Evolutionary conservation across 1,140 invertebrate species (phyloP), one percentile per base, ranked within the genome.

Genomic region (Tribolium castaneum): DNA sequence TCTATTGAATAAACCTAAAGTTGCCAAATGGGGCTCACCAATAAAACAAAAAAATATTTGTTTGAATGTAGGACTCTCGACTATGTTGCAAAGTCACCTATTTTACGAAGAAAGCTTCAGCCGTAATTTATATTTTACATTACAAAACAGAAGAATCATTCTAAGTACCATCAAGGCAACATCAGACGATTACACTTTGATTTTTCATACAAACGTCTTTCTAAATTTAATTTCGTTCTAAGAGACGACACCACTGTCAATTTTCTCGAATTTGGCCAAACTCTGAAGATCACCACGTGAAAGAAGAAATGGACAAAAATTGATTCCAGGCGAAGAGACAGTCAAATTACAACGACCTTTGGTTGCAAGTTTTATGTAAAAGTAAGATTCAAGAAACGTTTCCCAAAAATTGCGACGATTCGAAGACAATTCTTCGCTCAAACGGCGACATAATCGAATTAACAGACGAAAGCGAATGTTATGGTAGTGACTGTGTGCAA

Each of bases 351-450:
- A 54, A 77, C 19, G 49, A 70, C 7, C 51, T 25, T 71, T 39
- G 54, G 16, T 0, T 56, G 75, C n/a, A 70, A 75, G 12, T 62
- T 75, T 16, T 77, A 19, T 75, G 72, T 72, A 9, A 75, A 72
- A 56, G 71, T 56, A 77, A 71, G 12, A 45, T 50, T 19, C 70
- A 14, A 6, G 73, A 12, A 14, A 12, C 13, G 1, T 56, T 35
- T 9, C 16, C 13, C 9, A 83, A 82, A 50, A 82, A 81, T 70
- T 70, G 71, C 49, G 78, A 83, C 75, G 82, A 81, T 34, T 78
- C 79, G 7, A 77, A 80, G 2, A 80, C 56, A 10, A 56, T 83
- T 22, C 34, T 81, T 1, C 79, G 75, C 59, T 74, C 79, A 13
- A 79, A 78, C 7, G 82, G 82, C 10, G 79, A 83, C 22, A 77